These are phyloP conservation scores for Zoroaster sp. DNA, from an alignment of 53 echinoderm and acorn worm species.

Conservation along the genomic window DNA sequence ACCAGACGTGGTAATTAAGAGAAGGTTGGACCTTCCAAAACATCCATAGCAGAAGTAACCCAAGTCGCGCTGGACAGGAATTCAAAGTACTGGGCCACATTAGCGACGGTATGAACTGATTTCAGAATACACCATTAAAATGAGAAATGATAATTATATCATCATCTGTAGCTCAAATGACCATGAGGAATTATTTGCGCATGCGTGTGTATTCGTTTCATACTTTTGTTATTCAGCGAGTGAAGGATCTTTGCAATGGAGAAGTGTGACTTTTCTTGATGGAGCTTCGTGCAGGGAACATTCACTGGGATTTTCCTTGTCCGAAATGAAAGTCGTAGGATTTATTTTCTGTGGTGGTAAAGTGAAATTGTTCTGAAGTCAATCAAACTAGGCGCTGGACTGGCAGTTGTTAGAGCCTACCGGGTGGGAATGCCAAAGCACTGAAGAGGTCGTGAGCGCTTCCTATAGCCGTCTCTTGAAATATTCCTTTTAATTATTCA, in stretches of 20 bases:
- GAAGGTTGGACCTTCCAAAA: no score
- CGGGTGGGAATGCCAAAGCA: background rate
- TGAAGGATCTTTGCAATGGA: background rate
- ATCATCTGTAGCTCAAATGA: no score
- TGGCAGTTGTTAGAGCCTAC: background rate
- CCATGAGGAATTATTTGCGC: background rate
- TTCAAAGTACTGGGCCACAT: no score
- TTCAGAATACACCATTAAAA: no score
- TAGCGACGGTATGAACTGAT: no score
- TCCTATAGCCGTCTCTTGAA: background rate
- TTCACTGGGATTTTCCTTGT: background rate
- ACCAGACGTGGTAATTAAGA: no score
- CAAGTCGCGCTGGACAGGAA: no score
- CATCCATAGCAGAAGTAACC: no score
- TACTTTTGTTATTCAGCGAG: background rate
- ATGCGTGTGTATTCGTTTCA: background rate
- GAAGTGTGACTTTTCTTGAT: background rate
- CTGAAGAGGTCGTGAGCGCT: background rate
- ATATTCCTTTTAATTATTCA: conserved; percentile 23
- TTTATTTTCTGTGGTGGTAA: background rate
- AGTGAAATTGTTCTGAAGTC: background rate
- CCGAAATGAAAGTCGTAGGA: background rate
- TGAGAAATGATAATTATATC: no score
- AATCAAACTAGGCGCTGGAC: background rate
- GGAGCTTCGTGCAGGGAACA: background rate